A percentile compares a stretch with the other conserved stretches of the same genome.
These are phyloP conservation scores for Psammodynastes pulverulentus DNA, from an alignment of 2,113 vertebrate species.

Conservation along the genomic window DNA sequence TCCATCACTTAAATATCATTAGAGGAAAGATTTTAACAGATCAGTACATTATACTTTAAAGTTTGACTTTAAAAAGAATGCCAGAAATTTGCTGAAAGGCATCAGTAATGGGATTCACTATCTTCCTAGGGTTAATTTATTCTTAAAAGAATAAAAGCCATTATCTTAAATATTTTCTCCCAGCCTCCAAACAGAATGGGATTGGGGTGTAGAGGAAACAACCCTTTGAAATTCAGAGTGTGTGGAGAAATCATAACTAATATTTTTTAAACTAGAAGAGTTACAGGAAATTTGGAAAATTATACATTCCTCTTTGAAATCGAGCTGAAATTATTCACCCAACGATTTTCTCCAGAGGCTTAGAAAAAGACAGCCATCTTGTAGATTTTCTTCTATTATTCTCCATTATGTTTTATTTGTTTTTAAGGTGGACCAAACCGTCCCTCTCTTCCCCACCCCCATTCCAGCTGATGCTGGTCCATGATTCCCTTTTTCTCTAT, in stretches of 20 bases:
- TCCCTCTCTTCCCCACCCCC: not conserved
- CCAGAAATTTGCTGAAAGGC: conserved; percentile 75
- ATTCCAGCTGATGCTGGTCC: not conserved
- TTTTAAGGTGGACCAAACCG: not conserved
- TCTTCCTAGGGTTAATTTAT: conserved; percentile 76
- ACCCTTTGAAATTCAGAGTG: conserved; percentile 67
- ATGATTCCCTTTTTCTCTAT: not conserved
- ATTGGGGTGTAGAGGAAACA: conserved; percentile 50
- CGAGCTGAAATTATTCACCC: not conserved
- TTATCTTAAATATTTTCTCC: conserved; percentile 75
- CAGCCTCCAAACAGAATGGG: conserved; percentile 1
- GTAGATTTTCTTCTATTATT: not conserved
- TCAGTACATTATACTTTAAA: conserved; percentile 73
- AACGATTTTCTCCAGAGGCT: not conserved
- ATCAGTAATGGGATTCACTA: conserved; percentile 75
- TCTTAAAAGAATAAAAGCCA: conserved; percentile 73
- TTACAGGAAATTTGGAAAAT: not conserved
- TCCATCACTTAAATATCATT: conserved; percentile 77
- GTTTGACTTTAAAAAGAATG: conserved; percentile 74
- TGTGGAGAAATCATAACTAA: conserved; percentile 67
- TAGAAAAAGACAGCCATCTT: not conserved
- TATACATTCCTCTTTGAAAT: not conserved
- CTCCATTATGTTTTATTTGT: not conserved
- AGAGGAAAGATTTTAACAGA: conserved; percentile 72
- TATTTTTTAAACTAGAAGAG: conserved; percentile 52